phyloP scores from a whole-genome alignment of 2,888 invertebrate genomes.

The Drosophila subsilvestris region DNA sequence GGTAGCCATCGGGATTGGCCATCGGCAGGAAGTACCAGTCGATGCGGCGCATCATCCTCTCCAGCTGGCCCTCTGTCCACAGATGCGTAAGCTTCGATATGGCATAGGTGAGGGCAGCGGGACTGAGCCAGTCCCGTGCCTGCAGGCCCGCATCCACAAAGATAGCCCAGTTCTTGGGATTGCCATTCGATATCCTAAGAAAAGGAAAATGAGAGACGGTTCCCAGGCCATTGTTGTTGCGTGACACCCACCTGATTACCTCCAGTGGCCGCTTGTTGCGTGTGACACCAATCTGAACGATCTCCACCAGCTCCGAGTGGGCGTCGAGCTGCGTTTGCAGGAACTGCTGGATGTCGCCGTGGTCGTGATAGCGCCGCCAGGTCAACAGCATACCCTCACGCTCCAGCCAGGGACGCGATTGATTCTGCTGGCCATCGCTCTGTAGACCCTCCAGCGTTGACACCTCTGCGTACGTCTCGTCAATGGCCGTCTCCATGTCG shows the following conservation, averaged over 20 bases:
- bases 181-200: constrained; percentile 88
- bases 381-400: constrained; percentile 85
- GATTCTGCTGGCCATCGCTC: constrained; percentile 47
- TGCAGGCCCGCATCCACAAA: constrained; percentile 92
- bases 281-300: constrained; percentile 90
- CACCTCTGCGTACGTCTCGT: constrained; percentile 86
- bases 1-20: constrained; percentile 93
- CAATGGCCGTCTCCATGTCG: constrained; percentile 91
- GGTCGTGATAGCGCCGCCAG: constrained; percentile 90
- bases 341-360: constrained; percentile 88
- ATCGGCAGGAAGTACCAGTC: constrained; percentile 93
- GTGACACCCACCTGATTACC: constrained; percentile 84
- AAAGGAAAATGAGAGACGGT: neutral
- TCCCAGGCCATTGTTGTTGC: too few relatives aligned
- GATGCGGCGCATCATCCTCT: constrained; percentile 88
- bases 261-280: constrained; percentile 90
- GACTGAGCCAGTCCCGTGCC: constrained; percentile 94
- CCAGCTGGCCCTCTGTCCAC: constrained; percentile 82
- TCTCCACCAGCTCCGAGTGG: constrained; percentile 89
- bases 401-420: constrained; percentile 78
- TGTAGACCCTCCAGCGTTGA: constrained; percentile 86
- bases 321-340: constrained; percentile 88
- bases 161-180: constrained; percentile 86
- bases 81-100: constrained; percentile 89
- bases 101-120: constrained; percentile 90